Percentiles rank a stretch among this genome's conserved stretches.
phyloP scores from a whole-genome alignment of 2,113 vertebrate species.

The Oncorhynchus masou region DNA sequence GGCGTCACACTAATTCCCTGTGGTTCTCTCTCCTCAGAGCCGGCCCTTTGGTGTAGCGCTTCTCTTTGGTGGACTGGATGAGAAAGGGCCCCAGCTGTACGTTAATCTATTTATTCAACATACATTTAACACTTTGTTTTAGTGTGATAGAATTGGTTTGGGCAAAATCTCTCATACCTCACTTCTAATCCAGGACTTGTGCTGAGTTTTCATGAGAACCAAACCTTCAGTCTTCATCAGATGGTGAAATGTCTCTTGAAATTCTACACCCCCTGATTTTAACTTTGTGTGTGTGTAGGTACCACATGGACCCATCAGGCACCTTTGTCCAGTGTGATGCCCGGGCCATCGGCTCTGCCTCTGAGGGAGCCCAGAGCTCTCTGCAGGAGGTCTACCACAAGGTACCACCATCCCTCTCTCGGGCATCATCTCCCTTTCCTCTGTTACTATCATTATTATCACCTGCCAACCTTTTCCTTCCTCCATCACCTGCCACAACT shows the following conservation, averaged over 20 bases:
- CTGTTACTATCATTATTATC: not conserved
- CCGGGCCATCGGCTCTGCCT: constrained; percentile 94
- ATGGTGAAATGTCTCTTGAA: no score
- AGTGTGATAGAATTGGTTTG: no score
- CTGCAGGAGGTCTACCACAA: constrained; percentile 98
- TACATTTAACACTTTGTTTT: no score
- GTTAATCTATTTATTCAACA: constrained; percentile 48
- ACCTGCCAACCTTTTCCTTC: no score
- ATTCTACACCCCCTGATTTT: no score
- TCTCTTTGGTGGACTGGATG: constrained; percentile 95
- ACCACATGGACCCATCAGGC: constrained; percentile 98
- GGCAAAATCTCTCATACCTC: no score
- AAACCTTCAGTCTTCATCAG: no score
- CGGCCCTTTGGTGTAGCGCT: constrained; percentile 95
- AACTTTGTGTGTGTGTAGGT: constrained; percentile 68
- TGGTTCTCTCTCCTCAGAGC: constrained; percentile 73
- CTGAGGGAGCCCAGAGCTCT: constrained; percentile 97
- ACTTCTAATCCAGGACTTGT: no score
- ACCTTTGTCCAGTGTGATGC: constrained; percentile 99
- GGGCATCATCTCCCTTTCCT: constrained; percentile 8
- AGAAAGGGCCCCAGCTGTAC: constrained; percentile 97
- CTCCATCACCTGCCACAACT: no score
- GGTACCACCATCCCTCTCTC: constrained; percentile 67
- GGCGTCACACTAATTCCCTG: not conserved
- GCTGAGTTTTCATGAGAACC: no score